Conservation (phyloP, 1,140 invertebrate genomes). For the Aphelenchoides besseyi region DNA sequence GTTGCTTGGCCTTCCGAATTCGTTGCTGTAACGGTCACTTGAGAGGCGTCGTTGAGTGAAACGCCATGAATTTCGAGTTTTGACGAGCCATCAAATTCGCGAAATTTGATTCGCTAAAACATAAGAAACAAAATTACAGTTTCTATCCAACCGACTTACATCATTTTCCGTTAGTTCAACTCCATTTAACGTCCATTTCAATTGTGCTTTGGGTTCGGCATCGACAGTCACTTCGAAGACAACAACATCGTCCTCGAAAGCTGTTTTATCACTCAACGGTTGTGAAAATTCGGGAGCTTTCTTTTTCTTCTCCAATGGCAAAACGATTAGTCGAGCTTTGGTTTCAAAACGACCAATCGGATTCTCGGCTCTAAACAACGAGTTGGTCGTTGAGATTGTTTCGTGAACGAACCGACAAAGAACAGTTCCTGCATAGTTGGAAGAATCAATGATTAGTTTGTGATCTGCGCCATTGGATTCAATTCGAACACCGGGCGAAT, state of each 20-base stretch:
- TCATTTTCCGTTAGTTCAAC: constrained; percentile 40
- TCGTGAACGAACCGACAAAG: constrained; percentile 55
- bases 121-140: constrained; percentile 18
- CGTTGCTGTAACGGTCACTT: constrained; percentile 43
- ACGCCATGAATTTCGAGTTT: constrained; percentile 55
- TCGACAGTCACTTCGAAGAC: constrained; percentile 61
- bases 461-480: constrained; percentile 51
- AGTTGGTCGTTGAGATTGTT: constrained; percentile 6
- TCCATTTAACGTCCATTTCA: constrained; percentile 58
- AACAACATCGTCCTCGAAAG: constrained; percentile 53
- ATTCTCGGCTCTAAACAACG: constrained; percentile 52
- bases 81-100: constrained; percentile 58
- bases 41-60: constrained; percentile 46
- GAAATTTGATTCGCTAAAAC: constrained; percentile 45
- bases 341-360: constrained; percentile 59
- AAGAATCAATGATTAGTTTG: constrained; percentile 57
- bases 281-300: constrained; percentile 57
- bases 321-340: constrained; percentile 57
- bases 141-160: constrained; percentile 30
- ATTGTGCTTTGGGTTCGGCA: constrained; percentile 52
- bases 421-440: constrained; percentile 54
- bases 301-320: constrained; percentile 57
- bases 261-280: constrained; percentile 51
- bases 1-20: constrained; percentile 54
- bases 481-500: constrained; percentile 50